Base-by-base conservation (phyloP, 1,140 invertebrate species). In the Drosophila kanapiae region DNA sequence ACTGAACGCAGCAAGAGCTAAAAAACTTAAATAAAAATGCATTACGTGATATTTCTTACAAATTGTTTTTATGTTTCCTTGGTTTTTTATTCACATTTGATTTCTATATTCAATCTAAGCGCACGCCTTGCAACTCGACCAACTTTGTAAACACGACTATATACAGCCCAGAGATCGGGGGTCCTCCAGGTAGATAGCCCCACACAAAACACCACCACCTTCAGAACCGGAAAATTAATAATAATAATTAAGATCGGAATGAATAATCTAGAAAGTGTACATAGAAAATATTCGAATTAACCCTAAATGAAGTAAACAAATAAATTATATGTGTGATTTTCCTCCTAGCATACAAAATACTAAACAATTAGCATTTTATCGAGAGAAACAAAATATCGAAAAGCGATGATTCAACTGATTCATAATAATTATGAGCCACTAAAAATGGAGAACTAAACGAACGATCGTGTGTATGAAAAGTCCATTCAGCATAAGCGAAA, bases 11-110 rank as follows among this genome's bases (percentile, higher is more conserved):
- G 67, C 56, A 69, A 64, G 53, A 84, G 75, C 58, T 35, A 70
- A 49, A 71, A 88, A 80, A 75, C 40, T 84, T 84, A 71, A 88
- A 88, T 80, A 83, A 88, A 84, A 90, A 83, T 88, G 72, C 77
- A 87, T 88, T 87, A 87, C 84, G 84, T 87, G 84, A 87, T 87
- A 87, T 87, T 88, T 87, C 84, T 88, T 88, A 84, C 78, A 84
- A 69, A 72, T 86, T 82, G 81, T 84, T 84, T 86, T 80, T 59
- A 18, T 72, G 77, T 53, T 64, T 54, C 49, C 45, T 57, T n/a
- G 27, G 13, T 51, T 49, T 49, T 23, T 23, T 10, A 47, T 71
- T 49, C 0, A 10, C 23, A 45, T 16, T 53, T 63, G 4, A 54
- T 23, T 54, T 54, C 11, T 47, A 14, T 54, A 54, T 54, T 33